Percentiles rank a stretch among this genome's conserved stretches.
Evolutionary conservation across 2,113 vertebrate genomes (phyloP).

Genomic region (Mormyrus lacerda): DNA sequence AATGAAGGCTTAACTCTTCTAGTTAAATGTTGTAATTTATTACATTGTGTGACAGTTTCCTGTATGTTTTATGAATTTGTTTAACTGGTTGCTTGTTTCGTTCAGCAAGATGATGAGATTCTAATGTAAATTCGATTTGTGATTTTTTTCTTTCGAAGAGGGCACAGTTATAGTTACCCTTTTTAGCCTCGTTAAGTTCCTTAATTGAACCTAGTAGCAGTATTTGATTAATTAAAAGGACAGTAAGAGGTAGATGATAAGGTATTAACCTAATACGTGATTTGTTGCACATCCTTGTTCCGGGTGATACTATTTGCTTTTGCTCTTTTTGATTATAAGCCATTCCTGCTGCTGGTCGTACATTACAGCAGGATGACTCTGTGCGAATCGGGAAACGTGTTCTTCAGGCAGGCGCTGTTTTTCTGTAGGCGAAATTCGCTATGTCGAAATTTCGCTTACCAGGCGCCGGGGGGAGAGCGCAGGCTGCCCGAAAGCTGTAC

Average conservation of each 20-base stretch:
- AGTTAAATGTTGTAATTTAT: background rate
- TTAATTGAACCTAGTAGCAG: background rate
- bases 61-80: background rate
- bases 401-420: constrained; percentile 34
- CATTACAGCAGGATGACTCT: constrained; percentile 33
- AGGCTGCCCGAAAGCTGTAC: background rate
- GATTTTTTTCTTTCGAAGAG: background rate
- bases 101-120: background rate
- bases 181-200: background rate
- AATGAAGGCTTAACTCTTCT: background rate
- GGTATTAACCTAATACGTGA: too few species aligned
- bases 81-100: background rate
- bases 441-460: constrained; percentile 19
- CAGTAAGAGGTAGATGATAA: background rate
- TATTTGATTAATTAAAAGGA: background rate
- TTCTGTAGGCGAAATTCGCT: constrained; percentile 23
- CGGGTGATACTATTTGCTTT: background rate
- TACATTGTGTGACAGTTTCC: background rate
- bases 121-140: background rate
- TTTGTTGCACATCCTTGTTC: background rate
- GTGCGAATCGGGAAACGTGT: constrained; percentile 26
- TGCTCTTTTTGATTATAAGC: background rate
- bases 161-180: background rate
- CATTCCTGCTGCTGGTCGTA: background rate
- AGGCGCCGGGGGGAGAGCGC: background rate